Evolutionary conservation across 2,797 vertebrate genomes (phyloP), one percentile per base, ranked within the genome.

Genomic region (Pipistrellus pipistrellus): DNA sequence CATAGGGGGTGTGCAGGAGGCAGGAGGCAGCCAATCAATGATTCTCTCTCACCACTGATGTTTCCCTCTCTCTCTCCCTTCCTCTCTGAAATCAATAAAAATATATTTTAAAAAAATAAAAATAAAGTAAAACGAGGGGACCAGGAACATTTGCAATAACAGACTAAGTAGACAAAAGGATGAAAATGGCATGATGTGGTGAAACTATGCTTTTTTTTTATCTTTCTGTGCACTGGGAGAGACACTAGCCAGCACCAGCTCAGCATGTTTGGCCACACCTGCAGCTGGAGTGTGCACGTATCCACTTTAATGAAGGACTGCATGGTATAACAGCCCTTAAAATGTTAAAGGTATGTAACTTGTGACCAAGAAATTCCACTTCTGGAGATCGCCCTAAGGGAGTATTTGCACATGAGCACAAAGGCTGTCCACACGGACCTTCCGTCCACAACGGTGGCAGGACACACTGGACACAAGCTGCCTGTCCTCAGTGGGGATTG

Each of bases 141-240:
- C 71, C 53, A 76, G 69, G 90, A 85, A 71, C 53, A 81, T 68
- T 78, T 68, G 51, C 35, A 57, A 6, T 30, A 64, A 48, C 59
- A 64, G 66, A 13, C 85, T 82, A 55, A 82, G 15, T 10, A 76
- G 23, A 77, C 18, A 77, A 89, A 90, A 96, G 68, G 18, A 87
- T n/a, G 21, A 91, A 91, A 83, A 81, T 18, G 9, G 20, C 32
- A 35, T 62, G 14, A 35, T 30, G 14, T 18, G 30, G 15, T 69
- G 73, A 55, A 72, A 46, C 18, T 17, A 66, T 21, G 4, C 12
- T 90, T 64, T 64, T 64, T 15, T 64, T 53, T 48, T 14, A 32
- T 53, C 53, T 73, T 57, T 55, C 1, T 71, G 66, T 3, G 2
- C 75, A 51, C 0, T 23, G 76, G 59, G 53, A 78, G 86, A 72